phyloP scores from a whole-genome alignment of 2,888 invertebrate species.

The Caenorhabditis uteleia region DNA sequence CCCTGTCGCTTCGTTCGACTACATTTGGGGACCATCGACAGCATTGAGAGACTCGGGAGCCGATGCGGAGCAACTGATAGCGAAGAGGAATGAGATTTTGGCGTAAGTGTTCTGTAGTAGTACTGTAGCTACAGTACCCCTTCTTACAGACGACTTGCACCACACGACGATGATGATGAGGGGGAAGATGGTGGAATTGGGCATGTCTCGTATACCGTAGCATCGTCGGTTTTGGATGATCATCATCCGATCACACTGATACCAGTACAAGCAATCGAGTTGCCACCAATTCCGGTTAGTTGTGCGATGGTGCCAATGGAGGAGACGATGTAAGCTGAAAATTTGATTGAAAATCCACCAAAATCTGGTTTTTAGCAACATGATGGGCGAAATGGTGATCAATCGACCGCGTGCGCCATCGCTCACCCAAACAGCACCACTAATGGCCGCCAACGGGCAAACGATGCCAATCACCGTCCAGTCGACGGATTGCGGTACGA shows the following conservation, averaged over 20 bases:
- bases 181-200: constrained; percentile 51
- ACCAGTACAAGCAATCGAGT: constrained; percentile 1
- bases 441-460: background rate
- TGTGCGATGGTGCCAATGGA: constrained; percentile 43
- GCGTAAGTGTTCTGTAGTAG: constrained; percentile 15
- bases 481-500: constrained; percentile 53
- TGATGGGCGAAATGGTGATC: constrained; percentile 45
- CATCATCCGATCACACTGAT: background rate
- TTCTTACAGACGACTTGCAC: constrained; percentile 31
- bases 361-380: constrained; percentile 13
- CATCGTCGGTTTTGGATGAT: constrained; percentile 59
- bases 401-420: constrained; percentile 36
- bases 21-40: constrained; percentile 23
- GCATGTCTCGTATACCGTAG: constrained; percentile 67
- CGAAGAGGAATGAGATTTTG: constrained; percentile 55
- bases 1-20: background rate
- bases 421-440: constrained; percentile 9
- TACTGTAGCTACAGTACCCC: background rate
- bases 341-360: no score
- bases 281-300: constrained; percentile 45
- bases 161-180: constrained; percentile 46
- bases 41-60: constrained; percentile 27
- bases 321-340: constrained; percentile 40
- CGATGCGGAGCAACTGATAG: constrained; percentile 53
- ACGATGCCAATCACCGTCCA: constrained; percentile 50